Percentiles rank a stretch among this genome's conserved stretches.
Conservation (phyloP, 1,140 invertebrate species). For the Pinna nobilis region DNA sequence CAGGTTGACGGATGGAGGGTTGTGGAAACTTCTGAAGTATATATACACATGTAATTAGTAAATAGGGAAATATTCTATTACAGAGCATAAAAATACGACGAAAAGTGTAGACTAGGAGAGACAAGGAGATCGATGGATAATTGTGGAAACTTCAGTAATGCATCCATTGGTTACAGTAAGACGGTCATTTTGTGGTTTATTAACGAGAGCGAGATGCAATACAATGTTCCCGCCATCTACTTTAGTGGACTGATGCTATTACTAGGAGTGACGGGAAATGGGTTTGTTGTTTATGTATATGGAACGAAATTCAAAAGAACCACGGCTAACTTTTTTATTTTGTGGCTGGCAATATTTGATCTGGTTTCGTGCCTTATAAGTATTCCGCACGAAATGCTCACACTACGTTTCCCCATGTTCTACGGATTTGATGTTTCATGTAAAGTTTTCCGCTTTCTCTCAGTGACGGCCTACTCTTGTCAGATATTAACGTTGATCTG, state of each 20-base stretch:
- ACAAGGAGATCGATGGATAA: neutral
- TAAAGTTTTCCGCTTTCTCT: constrained; percentile 10
- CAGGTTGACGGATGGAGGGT: too few relatives aligned
- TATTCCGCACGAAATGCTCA: constrained; percentile 21
- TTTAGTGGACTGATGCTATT: constrained; percentile 14
- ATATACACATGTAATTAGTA: too few relatives aligned
- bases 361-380: constrained; percentile 15
- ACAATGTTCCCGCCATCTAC: constrained; percentile 13
- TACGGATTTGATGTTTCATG: constrained; percentile 8
- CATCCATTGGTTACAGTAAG: neutral
- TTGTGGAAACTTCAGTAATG: neutral
- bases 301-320: constrained; percentile 23
- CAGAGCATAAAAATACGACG: too few relatives aligned
- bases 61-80: too few relatives aligned
- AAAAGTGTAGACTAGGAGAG: too few relatives aligned
- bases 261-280: constrained; percentile 21
- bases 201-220: neutral
- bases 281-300: constrained; percentile 27
- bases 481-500: constrained; percentile 14
- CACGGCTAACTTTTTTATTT: constrained; percentile 25
- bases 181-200: neutral
- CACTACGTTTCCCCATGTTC: neutral
- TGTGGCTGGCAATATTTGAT: constrained; percentile 18
- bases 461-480: neutral
- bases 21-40: too few relatives aligned